These are phyloP conservation scores for Theodoxus fluviatilis DNA, from an alignment of 2,888 invertebrate genomes.

Conservation along the genomic window DNA sequence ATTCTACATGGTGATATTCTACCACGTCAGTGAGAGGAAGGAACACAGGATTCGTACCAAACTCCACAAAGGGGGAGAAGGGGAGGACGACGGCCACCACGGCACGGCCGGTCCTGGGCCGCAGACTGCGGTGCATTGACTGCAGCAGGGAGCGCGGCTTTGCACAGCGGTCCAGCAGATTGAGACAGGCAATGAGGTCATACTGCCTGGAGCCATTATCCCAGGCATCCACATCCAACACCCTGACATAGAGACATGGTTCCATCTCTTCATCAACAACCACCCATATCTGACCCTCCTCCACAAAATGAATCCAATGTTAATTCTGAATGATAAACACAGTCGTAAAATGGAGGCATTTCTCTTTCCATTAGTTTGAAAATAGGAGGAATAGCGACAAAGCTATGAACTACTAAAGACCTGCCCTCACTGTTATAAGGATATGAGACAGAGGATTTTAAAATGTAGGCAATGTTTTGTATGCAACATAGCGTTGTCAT, in stretches of 20 bases:
- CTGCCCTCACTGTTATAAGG: background rate
- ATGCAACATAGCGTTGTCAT: too few species aligned
- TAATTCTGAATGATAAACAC: background rate
- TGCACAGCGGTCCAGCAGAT: conserved; percentile 92
- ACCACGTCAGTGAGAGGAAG: too few species aligned
- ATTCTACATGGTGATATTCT: too few species aligned
- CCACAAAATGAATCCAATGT: too few species aligned
- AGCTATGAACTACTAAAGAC: too few species aligned
- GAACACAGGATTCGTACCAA: too few species aligned
- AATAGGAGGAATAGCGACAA: too few species aligned
- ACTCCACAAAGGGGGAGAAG: conserved; percentile 91
- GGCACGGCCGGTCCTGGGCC: conserved; percentile 75
- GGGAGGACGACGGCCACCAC: conserved; percentile 92
- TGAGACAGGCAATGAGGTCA: conserved; percentile 87
- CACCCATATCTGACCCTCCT: too few species aligned
- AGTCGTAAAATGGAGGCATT: too few species aligned
- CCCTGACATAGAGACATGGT: conserved; percentile 67
- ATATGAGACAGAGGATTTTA: too few species aligned
- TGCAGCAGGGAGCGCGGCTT: conserved; percentile 80
- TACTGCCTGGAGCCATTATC: conserved; percentile 68
- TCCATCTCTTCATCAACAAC: background rate
- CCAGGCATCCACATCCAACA: conserved; percentile 78
- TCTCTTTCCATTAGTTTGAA: background rate
- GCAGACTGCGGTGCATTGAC: conserved; percentile 77
- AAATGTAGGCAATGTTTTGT: too few species aligned